phyloP scores from a whole-genome alignment of 2,113 vertebrate species.

The Leuciscus idus region DNA sequence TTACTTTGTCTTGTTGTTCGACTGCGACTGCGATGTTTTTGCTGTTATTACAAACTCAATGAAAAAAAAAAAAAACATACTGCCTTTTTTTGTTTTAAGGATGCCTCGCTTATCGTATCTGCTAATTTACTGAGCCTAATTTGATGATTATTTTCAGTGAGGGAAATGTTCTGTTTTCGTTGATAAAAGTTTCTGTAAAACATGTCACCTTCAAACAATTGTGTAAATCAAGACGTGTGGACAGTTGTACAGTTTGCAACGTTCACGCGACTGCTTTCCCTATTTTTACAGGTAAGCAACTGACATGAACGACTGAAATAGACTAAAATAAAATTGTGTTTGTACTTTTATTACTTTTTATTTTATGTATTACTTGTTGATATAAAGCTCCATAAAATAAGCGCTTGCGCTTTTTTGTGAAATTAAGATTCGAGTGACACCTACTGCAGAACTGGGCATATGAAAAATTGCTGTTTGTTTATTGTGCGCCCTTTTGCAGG shows the following conservation, averaged over 20 bases:
- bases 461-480: background rate
- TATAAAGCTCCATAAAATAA: background rate
- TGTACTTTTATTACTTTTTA: background rate
- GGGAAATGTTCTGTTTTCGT: background rate
- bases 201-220: constrained; percentile 32
- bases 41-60: background rate
- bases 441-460: background rate
- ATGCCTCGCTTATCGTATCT: background rate
- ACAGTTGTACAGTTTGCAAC: constrained; percentile 79
- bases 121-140: background rate
- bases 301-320: background rate
- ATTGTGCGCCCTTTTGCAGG: constrained; percentile 71
- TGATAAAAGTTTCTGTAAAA: background rate
- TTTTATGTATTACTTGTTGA: background rate
- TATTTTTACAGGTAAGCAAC: constrained; percentile 85
- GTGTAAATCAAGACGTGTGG: background rate
- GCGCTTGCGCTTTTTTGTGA: too few species aligned
- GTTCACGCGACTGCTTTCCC: constrained; percentile 80
- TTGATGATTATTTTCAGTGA: background rate
- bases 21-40: background rate
- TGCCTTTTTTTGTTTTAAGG: background rate
- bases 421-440: background rate
- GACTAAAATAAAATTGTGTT: background rate
- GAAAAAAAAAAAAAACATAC: background rate
- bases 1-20: background rate